Evolutionary conservation across 2,113 vertebrate species (phyloP), one percentile per base, ranked within the genome.

Genomic region (Antigone vipio): DNA sequence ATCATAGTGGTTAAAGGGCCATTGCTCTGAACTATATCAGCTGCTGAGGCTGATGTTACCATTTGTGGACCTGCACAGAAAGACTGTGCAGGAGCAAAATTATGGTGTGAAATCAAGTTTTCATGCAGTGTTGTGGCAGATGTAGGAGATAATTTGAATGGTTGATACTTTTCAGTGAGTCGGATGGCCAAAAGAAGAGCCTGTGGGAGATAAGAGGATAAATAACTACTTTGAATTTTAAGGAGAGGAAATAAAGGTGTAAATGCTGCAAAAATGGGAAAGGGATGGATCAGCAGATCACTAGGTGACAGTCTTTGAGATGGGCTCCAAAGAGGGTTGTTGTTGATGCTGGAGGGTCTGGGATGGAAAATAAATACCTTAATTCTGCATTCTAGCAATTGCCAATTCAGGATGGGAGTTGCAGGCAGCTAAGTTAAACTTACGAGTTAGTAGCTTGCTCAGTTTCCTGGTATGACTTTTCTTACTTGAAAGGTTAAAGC

Each of bases 271-370:
- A 38, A 85, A 85, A 42, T 17, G 34, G 42, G 42, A 32, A 86
- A 63, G 5, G 18, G 23, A 32, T 23, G 8, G 21, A 79, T 62
- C 34, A 59, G 38, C 68, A 52, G 18, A 50, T 42, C 18, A n/a
- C 4, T 34, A 40, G 14, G 7, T 73, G 49, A 53, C 23, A 56
- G 1, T n/a, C 32, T n/a, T 62, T 4, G 2, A 49, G 24, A 20
- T 4, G 2, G 23, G 3, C 5, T 78, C 49, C 18, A 22, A 30
- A 42, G 5, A 4, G 26, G 6, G 3, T 56, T 6, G 8, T 27
- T 44, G 40, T 34, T 66, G 20, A 21, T 81, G 38, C 34, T 81
- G 34, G 24, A 80, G 30, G 38, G 12, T 29, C 40, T 47, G 26
- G 42, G 30, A 47, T 24, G 15, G 38, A 63, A 75, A 93, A 87